These are phyloP conservation scores for human (Homo sapiens) DNA, from an alignment of 2,113 vertebrate species.

Conservation along the genomic window DNA sequence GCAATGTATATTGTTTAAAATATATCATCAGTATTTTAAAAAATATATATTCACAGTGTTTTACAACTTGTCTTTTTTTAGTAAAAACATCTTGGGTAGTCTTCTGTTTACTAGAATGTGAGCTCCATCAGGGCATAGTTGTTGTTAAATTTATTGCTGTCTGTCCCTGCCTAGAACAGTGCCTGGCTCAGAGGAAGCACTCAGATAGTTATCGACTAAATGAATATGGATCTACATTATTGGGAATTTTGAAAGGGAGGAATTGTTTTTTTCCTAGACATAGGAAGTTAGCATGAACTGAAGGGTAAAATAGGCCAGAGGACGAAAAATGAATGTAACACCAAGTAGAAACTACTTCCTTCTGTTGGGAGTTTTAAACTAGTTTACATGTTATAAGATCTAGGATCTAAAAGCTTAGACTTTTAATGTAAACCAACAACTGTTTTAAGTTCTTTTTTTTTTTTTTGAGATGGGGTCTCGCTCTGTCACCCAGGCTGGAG, in stretches of 20 bases:
- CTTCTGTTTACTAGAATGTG: neutral
- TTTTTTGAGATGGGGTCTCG: too few species aligned
- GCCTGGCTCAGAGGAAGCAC: neutral
- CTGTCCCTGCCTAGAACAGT: neutral
- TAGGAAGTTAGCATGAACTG: neutral
- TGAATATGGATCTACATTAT: neutral
- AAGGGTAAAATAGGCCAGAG: neutral
- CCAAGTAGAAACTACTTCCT: neutral
- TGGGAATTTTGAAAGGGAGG: neutral
- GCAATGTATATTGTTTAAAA: neutral
- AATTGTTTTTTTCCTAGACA: neutral
- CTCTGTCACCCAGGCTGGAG: too few species aligned
- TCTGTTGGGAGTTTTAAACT: neutral
- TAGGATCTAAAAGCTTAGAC: neutral
- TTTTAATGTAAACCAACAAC: too few species aligned
- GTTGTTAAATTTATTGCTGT: neutral
- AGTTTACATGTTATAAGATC: neutral
- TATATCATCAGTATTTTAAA: neutral
- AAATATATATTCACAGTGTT: neutral
- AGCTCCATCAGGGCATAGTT: neutral
- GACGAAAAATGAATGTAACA: neutral
- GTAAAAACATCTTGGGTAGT: neutral
- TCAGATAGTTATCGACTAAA: neutral
- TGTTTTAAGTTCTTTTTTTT: too few species aligned
- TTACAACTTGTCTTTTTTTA: neutral